Evolutionary conservation across 2,797 vertebrate genomes (phyloP), one percentile per base, ranked within the genome.

Genomic region (Epinephelus coioides): DNA sequence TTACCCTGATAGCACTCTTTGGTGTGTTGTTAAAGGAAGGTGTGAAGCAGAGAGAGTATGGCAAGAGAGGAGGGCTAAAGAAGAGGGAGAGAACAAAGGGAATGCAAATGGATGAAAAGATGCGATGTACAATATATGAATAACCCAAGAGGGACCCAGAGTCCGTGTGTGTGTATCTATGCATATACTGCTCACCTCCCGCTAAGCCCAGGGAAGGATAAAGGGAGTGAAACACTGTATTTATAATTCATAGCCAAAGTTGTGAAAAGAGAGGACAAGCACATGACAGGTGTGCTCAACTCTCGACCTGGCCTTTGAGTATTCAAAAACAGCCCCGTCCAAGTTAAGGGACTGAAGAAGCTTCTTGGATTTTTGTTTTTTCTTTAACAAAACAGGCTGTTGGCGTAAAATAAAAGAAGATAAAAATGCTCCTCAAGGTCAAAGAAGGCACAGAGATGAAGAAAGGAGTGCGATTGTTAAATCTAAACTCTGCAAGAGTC

Each of bases 91-190:
- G 90, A 95, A 94, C 89, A 93, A 94, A 95, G 86, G 76, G 86
- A 91, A 91, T 89, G 88, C 83, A 93, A 94, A 95, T 92, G 89
- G 86, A 91, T 93, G 84, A 86, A 90, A 85, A 76, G 76, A 66
- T 51, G 79, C 71, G 73, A 82, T 85, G 76, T 86, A 80, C 79
- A 80, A 80, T 88, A 82, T 86, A 93, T 93, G 91, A 94, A 94
- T 93, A 94, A 94, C 87, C 83, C 91, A 93, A 83, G 91, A 92
- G 87, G 70, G 61, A 78, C 81, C 54, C 66, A 27, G 78, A 68
- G 62, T 69, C 3, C 62, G n/a, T 57, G 47, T 71, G 64, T 75
- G 54, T 51, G 43, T 73, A 74, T 67, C 49, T 55, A 55, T 60
- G 67, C 40, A 75, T 40, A 72, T n/a, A 78, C 71, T 0, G 9